Conservation (phyloP, 2,113 vertebrate genomes). For the Centropus bengalensis region DNA sequence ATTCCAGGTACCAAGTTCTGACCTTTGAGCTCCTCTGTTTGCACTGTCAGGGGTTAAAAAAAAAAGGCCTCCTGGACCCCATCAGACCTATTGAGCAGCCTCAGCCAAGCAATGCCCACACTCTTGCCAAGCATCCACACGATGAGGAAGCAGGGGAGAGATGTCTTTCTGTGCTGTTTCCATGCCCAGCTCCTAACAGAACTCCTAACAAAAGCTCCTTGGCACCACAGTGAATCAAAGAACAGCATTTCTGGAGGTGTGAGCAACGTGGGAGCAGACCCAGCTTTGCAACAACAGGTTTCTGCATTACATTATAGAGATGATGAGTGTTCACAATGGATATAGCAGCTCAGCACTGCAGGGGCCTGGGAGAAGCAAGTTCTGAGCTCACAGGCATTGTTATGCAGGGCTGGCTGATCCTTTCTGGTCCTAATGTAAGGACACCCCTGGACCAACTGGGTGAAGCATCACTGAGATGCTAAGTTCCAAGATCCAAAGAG, state of each 20-base stretch:
- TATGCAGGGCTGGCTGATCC: background rate
- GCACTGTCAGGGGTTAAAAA: background rate
- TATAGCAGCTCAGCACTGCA: background rate
- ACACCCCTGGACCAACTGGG: background rate
- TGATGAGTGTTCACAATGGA: background rate
- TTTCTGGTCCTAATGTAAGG: background rate
- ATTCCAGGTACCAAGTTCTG: background rate
- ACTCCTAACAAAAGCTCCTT: background rate
- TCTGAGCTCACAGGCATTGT: background rate
- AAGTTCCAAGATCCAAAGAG: background rate
- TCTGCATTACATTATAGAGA: background rate
- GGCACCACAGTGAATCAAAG: background rate
- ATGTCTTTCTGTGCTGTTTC: background rate
- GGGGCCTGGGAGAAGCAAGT: background rate
- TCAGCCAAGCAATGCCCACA: background rate
- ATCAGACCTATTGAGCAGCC: background rate
- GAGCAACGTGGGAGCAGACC: background rate
- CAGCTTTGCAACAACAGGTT: background rate
- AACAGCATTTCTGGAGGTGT: slow-evolving; percentile 54
- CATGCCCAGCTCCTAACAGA: background rate
- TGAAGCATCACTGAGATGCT: background rate
- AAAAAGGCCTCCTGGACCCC: background rate
- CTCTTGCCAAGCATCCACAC: background rate
- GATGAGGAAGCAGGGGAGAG: background rate
- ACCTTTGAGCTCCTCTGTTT: background rate